Evolutionary conservation across 2,797 vertebrate species (phyloP).

Genomic region (Sarcoramphus papa): DNA sequence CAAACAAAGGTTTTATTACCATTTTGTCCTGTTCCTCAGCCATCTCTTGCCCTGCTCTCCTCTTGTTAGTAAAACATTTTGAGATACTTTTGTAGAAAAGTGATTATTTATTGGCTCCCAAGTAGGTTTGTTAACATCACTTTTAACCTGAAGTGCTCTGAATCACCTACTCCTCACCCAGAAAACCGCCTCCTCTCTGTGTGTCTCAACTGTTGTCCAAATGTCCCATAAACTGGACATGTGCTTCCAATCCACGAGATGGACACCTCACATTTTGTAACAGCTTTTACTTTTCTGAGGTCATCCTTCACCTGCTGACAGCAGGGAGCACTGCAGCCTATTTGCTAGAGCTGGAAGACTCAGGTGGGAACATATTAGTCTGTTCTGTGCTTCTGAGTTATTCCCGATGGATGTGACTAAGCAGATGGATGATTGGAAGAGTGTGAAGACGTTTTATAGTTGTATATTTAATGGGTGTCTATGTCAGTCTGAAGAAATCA

Average conservation of each 20-base stretch:
- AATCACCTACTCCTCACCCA: not conserved
- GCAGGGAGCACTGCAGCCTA: not conserved
- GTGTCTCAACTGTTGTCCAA: not conserved
- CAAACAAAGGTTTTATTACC: not conserved
- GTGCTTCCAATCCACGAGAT: not conserved
- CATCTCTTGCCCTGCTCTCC: not conserved
- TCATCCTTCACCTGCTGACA: not conserved
- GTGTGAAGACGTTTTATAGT: not conserved
- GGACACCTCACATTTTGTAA: not conserved
- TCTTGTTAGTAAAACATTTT: not conserved
- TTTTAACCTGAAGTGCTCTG: not conserved
- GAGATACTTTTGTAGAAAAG: not conserved
- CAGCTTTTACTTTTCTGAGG: not conserved
- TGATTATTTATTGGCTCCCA: not conserved
- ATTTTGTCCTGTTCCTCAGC: not conserved
- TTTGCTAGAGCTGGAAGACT: not conserved
- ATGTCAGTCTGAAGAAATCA: not conserved
- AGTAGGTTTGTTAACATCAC: not conserved
- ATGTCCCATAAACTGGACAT: not conserved
- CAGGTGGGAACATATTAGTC: not conserved
- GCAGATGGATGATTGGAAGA: not conserved
- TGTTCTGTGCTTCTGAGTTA: not conserved
- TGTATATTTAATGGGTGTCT: not conserved
- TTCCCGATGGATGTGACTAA: not conserved
- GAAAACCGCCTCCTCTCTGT: not conserved